Evolutionary conservation across 92 coral and sea anemone species (phyloP), one percentile per base, ranked within the genome.

Genomic region (Montipora capitata): DNA sequence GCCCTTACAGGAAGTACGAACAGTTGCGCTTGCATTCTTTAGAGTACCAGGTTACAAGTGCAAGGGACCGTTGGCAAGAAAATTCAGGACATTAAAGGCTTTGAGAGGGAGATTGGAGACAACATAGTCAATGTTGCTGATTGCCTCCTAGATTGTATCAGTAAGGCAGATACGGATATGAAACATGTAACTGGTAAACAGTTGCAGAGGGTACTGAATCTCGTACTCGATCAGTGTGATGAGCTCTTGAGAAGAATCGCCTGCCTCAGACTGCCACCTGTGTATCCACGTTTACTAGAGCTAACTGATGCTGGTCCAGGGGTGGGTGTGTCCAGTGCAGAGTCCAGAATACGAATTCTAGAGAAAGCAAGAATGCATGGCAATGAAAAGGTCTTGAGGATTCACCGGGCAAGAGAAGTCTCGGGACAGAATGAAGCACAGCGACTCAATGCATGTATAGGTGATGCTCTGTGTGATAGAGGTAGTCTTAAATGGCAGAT

Each of bases 241-340:
- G 83, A 65, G 58, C 65, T 85, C 72, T 66, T 85, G 72, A 64
- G 68, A 62, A 77, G 72, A 64, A 76, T 49, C 71, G 83, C 72
- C 67, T 57, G 27, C 80, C 80, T 75, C 80, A 45, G 78, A 73
- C 82, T 80, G 74, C 90, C 90, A 86, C 85, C 85, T 56, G 85
- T 78, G 57, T 86, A 87, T 87, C 79, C 91, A 51, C 65, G 92
- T 18, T 41, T 88, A 80, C 92, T 70, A 67, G 93, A 89, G 79
- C 89, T 89, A 74, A 89, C 85, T 65, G 89, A 83, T 77, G 89
- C 89, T 68, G 93, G 85, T 20, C 85, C 93, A 66, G 80, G 49
- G 41, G 79, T 88, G 54, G 91, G 91, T 16, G 68, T 88, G 70
- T 80, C 81, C 73, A 88, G 76, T 81, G 87, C 87, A 49, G 91